Percentiles rank a stretch among this genome's conserved stretches.
Conservation (phyloP, 1,140 invertebrate species). For the Drosophila kepulauana region DNA sequence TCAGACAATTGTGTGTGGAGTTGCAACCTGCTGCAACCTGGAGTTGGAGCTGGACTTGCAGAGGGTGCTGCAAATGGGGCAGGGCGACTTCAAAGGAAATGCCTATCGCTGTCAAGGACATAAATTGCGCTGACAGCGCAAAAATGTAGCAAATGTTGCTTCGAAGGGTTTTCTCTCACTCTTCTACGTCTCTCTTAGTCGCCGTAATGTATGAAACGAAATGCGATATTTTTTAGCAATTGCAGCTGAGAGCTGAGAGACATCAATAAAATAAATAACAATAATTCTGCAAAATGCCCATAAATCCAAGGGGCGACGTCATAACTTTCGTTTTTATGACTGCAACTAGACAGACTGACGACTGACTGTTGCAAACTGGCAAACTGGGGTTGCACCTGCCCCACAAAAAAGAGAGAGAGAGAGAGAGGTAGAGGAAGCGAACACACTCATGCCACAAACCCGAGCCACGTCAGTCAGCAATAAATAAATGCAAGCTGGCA, state of each 20-base stretch:
- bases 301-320: conserved; percentile 76
- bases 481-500: conserved; percentile 83
- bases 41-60: conserved; percentile 33
- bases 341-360: conserved; percentile 75
- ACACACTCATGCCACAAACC: conserved; percentile 25
- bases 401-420: conserved; percentile 12
- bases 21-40: conserved; percentile 27
- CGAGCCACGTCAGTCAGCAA: conserved; percentile 76
- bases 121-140: conserved; percentile 80
- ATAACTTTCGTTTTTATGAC: conserved; percentile 83
- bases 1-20: conserved; percentile 30
- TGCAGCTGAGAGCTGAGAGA: conserved; percentile 63
- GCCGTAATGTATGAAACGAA: conserved; percentile 75
- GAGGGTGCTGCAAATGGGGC: conserved; percentile 29
- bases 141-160: conserved; percentile 57
- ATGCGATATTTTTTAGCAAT: conserved; percentile 74
- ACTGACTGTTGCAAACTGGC: neutral
- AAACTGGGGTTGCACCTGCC: conserved; percentile 52
- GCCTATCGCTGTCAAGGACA: conserved; percentile 83
- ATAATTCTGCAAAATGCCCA: conserved; percentile 78
- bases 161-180: neutral
- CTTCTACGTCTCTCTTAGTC: neutral
- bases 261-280: conserved; percentile 83
- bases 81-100: conserved; percentile 81
- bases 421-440: neutral